These are phyloP conservation scores for Antechinus flavipes DNA, from an alignment of 2,113 vertebrate species.

Conservation along the genomic window DNA sequence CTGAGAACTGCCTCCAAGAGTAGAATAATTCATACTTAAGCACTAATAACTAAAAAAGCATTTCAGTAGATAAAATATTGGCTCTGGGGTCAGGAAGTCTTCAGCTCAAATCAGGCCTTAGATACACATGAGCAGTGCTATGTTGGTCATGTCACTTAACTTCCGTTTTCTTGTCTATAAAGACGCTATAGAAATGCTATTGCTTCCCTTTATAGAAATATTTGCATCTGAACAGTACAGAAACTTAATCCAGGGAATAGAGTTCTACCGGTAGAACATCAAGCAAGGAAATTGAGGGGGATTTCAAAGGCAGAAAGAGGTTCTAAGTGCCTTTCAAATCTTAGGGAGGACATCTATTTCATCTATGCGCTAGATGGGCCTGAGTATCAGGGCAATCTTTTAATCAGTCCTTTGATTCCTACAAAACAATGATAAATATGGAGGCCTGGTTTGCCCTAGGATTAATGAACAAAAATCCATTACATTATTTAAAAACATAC, in stretches of 20 bases:
- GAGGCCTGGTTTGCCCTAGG: neutral
- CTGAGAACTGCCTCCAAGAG: neutral
- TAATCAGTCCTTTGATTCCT: neutral
- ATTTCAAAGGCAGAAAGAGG: neutral
- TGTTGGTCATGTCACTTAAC: neutral
- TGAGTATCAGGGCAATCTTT: neutral
- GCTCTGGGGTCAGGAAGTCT: neutral
- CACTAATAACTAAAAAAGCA: neutral
- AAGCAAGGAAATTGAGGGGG: neutral
- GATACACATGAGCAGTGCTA: neutral
- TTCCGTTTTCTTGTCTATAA: neutral
- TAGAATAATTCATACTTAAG: neutral
- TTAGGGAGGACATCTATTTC: neutral
- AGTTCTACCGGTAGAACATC: conserved; percentile 56
- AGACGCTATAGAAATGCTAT: neutral
- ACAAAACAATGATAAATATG: conserved; percentile 67
- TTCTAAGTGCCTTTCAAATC: neutral
- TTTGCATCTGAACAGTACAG: neutral
- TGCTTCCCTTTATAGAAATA: neutral
- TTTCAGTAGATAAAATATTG: neutral
- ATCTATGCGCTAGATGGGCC: neutral
- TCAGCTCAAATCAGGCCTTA: neutral
- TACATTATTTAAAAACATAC: accelerated
- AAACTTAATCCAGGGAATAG: neutral
- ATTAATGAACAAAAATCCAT: neutral